Conservation (phyloP, 2,888 invertebrate genomes). For the Xestia sexstrigata region DNA sequence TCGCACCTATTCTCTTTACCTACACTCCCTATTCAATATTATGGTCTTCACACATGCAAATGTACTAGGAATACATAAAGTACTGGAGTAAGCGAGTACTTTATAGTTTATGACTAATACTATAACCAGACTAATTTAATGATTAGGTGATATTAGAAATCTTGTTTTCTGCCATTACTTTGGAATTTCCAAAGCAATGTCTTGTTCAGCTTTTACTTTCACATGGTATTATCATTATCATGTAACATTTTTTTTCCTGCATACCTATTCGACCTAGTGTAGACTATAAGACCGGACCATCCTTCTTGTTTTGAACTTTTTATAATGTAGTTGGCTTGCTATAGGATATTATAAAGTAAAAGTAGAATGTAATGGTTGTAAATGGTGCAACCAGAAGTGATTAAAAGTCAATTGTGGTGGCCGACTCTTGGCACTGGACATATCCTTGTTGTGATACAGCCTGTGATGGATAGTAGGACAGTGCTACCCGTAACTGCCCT, state of each 20-base stretch:
- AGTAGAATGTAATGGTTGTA: constrained; percentile 31
- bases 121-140: constrained; percentile 60
- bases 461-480: constrained; percentile 46
- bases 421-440: constrained; percentile 57
- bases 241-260: constrained; percentile 40
- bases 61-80: constrained; percentile 34
- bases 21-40: constrained; percentile 30
- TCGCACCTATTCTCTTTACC: constrained; percentile 49
- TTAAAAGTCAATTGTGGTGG: constrained; percentile 59
- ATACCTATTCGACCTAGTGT: background rate
- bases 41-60: constrained; percentile 31
- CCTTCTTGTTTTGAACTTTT: constrained; percentile 15
- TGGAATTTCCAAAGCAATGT: constrained; percentile 64
- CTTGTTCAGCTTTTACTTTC: constrained; percentile 63
- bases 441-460: constrained; percentile 57
- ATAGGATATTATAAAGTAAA: constrained; percentile 29
- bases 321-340: constrained; percentile 25
- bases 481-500: constrained; percentile 43
- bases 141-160: constrained; percentile 59
- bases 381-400: constrained; percentile 57
- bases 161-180: constrained; percentile 62
- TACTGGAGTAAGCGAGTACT: background rate
- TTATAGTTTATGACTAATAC: constrained; percentile 58
- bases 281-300: background rate
- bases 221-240: constrained; percentile 56